A percentile compares a stretch with the other conserved stretches of the same genome.
Evolutionary conservation across 2,113 vertebrate species (phyloP).

Genomic region (Hippocampus comes): DNA sequence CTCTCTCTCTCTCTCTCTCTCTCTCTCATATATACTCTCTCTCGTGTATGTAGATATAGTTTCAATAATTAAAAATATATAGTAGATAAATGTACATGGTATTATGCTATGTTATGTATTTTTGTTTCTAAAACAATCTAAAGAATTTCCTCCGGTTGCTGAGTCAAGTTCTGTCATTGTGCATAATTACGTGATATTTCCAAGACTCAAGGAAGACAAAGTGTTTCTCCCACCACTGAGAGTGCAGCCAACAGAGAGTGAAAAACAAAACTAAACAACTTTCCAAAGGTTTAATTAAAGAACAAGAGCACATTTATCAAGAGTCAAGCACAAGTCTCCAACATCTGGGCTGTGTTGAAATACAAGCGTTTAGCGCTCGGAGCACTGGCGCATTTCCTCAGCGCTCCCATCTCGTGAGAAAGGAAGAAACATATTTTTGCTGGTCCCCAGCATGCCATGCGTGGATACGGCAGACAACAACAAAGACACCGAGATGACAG

Average conservation of each 20-base stretch:
- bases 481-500: constrained; percentile 25
- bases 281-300: constrained; percentile 65
- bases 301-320: constrained; percentile 39
- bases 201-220: constrained; percentile 13
- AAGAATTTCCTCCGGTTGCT: constrained; percentile 26
- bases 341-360: constrained; percentile 62
- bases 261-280: constrained; percentile 41
- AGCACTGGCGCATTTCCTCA: constrained; percentile 44
- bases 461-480: constrained; percentile 23
- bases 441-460: constrained; percentile 13
- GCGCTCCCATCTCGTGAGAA: constrained; percentile 31
- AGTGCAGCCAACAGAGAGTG: constrained; percentile 17
- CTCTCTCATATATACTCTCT: too few relatives aligned
- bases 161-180: constrained; percentile 28
- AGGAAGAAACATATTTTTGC: constrained; percentile 21
- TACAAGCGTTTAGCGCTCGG: constrained; percentile 29
- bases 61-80: too few relatives aligned
- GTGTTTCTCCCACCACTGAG: constrained; percentile 8
- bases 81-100: neutral
- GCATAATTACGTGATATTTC: constrained; percentile 9
- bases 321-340: constrained; percentile 51
- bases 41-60: too few relatives aligned
- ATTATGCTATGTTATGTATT: constrained; percentile 21
- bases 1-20: too few relatives aligned
- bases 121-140: constrained; percentile 33